Evolutionary conservation across 2,113 vertebrate genomes (phyloP), one percentile per base, ranked within the genome.

Genomic region (Upupa epops): DNA sequence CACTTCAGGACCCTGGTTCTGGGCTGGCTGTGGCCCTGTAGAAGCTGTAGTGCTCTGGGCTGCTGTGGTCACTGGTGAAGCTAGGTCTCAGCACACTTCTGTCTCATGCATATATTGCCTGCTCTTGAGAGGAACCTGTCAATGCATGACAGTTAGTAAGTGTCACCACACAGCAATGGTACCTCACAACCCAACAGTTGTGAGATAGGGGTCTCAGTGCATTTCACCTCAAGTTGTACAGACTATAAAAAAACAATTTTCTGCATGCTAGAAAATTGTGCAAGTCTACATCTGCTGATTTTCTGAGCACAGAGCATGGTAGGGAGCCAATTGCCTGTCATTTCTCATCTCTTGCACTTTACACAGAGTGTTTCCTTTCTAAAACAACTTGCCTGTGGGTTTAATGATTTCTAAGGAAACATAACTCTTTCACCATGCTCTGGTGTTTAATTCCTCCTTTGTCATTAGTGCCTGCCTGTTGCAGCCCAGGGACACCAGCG

Each of bases 381-480:
- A 94, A 92, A 95, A 93, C 86, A 94, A 92, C 92, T 96, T 92
- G 90, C 93, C 92, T 93, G 94, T 84, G 90, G 92, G 89, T 92
- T 91, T 94, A 90, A 93, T 84, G 81, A 95, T 93, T 94, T 96
- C 89, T 85, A 68, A 96, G 90, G 86, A 93, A 95, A 89, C 88
- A 82, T 84, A 96, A 83, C 78, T 91, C 93, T 96, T 90, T 94
- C 95, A 89, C 74, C 82, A 63, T 3, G 2, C 46, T 63, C 59
- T 2, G 26, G 66, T 90, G 89, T 86, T 94, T 90, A 94, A 96
- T 92, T 95, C 74, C 51, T 66, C 60, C 77, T 87, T 64, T 93
- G 93, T 88, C 20, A 49, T 90, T 68, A 45, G 71, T 29, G 80
- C 63, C 90, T 94, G 93, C 74, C 65, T 13, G 2, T 24, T 51